A percentile compares a stretch with the other conserved stretches of the same genome.
These are phyloP conservation scores for Corticium candelabrum DNA, from an alignment of 37 sponge, comb jelly and placozoan genomes.

Conservation along the genomic window DNA sequence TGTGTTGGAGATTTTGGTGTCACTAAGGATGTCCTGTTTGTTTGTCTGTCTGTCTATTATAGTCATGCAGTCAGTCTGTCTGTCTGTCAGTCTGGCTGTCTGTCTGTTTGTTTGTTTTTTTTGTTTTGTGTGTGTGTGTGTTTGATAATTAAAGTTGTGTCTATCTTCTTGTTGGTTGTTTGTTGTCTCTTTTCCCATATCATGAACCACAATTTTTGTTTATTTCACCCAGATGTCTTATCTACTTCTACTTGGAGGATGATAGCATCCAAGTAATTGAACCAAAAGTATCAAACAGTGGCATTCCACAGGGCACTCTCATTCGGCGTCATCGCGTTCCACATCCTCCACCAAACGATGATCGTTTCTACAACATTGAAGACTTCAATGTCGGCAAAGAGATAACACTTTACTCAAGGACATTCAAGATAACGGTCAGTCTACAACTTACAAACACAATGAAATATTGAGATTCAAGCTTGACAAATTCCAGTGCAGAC, in stretches of 20 bases:
- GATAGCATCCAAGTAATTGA: constrained; percentile 76
- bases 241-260: constrained; percentile 91
- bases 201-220: background rate
- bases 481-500: background rate
- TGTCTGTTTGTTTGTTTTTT: background rate
- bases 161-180: background rate
- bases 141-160: too few relatives aligned
- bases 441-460: background rate
- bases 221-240: background rate
- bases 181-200: background rate
- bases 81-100: background rate
- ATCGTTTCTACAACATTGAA: constrained; percentile 83
- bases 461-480: too few relatives aligned
- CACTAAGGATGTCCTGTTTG: too few relatives aligned
- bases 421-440: constrained; percentile 78
- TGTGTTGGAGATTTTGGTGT: too few relatives aligned
- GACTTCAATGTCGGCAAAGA: constrained; percentile 81
- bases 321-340: constrained; percentile 90
- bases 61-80: background rate
- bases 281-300: constrained; percentile 53
- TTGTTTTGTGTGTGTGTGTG: background rate
- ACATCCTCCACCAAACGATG: constrained; percentile 84
- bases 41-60: background rate
- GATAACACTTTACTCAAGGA: constrained; percentile 56
- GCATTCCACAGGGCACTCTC: constrained; percentile 96